Evolutionary conservation across 1,140 invertebrate genomes (phyloP).

Genomic region (Drosophila baimaii): DNA sequence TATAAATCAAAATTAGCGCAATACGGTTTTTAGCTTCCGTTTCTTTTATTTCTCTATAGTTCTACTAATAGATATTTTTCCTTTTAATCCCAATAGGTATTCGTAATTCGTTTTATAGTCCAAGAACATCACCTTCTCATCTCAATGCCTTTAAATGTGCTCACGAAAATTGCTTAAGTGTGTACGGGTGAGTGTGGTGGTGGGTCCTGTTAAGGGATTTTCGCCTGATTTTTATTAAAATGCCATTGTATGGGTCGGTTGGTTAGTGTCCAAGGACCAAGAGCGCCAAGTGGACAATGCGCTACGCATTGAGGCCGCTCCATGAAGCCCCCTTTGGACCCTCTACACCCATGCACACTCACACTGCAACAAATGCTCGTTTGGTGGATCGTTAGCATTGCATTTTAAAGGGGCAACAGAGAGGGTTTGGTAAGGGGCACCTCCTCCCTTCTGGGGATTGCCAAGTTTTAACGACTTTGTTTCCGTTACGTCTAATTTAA

Average conservation of each 20-base stretch:
- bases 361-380: slow-evolving; percentile 29
- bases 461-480: slow-evolving; percentile 83
- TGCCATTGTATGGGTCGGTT: slow-evolving; percentile 51
- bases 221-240: slow-evolving; percentile 76
- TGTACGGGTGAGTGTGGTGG: slow-evolving; percentile 25
- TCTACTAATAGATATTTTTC: too few species aligned
- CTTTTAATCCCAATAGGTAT: too few species aligned
- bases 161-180: slow-evolving; percentile 70
- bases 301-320: slow-evolving; percentile 34
- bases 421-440: not conserved
- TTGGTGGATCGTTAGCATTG: slow-evolving; percentile 61
- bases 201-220: slow-evolving; percentile 66
- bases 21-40: too few species aligned
- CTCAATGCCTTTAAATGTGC: slow-evolving; percentile 48
- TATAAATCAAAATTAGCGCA: too few species aligned
- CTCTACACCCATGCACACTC: slow-evolving; percentile 6
- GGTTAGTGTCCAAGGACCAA: slow-evolving; percentile 40
- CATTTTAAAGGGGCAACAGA: slow-evolving; percentile 23
- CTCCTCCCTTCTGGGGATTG: slow-evolving; percentile 38
- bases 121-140: not conserved
- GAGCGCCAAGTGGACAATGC: slow-evolving; percentile 67
- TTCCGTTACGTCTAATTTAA: slow-evolving; percentile 83
- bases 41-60: too few species aligned
- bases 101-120: not conserved
- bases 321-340: not conserved